Conservation (phyloP, 1,140 invertebrate species). For the Oedothorax gibbosus region DNA sequence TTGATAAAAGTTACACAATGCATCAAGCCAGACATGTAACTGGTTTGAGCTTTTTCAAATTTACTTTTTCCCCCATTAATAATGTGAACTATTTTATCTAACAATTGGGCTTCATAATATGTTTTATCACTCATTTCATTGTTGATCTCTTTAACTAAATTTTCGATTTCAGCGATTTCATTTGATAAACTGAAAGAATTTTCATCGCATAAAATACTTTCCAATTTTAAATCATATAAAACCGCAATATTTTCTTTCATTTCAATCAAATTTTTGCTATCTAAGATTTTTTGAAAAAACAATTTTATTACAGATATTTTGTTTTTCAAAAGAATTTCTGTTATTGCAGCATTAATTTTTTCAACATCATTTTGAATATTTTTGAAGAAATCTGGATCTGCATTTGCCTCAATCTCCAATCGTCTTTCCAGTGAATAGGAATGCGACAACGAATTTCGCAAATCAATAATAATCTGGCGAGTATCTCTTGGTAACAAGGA, state of each 20-base stretch:
- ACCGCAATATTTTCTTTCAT: neutral
- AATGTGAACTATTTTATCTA: neutral
- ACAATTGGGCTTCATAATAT: neutral
- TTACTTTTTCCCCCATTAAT: neutral
- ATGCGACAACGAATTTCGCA: constrained; percentile 28
- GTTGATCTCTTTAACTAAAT: neutral
- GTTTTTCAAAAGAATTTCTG: neutral
- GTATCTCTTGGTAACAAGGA: neutral
- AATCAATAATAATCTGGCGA: neutral
- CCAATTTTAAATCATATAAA: neutral
- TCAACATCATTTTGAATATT: constrained; percentile 5
- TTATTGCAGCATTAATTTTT: neutral
- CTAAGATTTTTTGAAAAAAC: neutral
- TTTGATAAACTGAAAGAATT: neutral
- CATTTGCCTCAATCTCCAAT: constrained; percentile 6
- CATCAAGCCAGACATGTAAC: neutral
- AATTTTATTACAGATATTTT: neutral
- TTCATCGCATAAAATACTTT: neutral
- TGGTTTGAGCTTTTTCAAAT: neutral
- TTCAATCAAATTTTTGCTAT: neutral
- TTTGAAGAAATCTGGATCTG: neutral
- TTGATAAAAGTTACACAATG: no score
- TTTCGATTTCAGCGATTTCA: neutral
- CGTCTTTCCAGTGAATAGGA: neutral
- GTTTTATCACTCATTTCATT: neutral